Evolutionary conservation across 37 sponge, comb jelly and placozoan species (phyloP).

Genomic region (Axinella damicornis): DNA sequence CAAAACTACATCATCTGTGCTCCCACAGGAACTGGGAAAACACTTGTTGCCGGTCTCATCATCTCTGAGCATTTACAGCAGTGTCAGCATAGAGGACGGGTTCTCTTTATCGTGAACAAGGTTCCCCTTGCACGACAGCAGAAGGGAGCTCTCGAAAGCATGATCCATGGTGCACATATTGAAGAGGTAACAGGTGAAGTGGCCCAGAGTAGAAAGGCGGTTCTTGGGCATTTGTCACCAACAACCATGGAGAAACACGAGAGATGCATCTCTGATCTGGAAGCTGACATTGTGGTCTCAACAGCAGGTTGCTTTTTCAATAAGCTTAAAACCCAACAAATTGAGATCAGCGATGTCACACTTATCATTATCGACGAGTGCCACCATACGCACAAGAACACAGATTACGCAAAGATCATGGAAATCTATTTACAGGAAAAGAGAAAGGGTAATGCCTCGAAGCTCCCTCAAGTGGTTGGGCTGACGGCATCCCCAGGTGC

Average conservation of each 20-base stretch:
- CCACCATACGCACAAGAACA: slow-evolving; percentile 73
- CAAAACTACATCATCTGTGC: slow-evolving; percentile 77
- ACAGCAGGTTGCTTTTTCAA: slow-evolving; percentile 67
- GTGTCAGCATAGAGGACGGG: slow-evolving; percentile 30
- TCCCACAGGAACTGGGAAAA: slow-evolving; percentile 83
- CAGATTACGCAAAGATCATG: slow-evolving; percentile 70
- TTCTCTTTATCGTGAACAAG: slow-evolving; percentile 63
- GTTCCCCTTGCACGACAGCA: slow-evolving; percentile 71
- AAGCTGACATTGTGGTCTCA: slow-evolving; percentile 61
- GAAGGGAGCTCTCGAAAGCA: slow-evolving; percentile 39
- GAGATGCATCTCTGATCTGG: neutral
- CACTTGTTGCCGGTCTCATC: slow-evolving; percentile 64
- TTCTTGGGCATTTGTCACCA: neutral
- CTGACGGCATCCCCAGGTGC: slow-evolving; percentile 79
- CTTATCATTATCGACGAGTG: slow-evolving; percentile 93
- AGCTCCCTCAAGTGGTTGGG: slow-evolving; percentile 76
- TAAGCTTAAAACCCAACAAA: slow-evolving; percentile 29
- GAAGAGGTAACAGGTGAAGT: slow-evolving; percentile 57
- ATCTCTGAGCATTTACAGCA: slow-evolving; percentile 52
- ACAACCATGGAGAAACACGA: neutral
- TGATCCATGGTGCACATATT: slow-evolving; percentile 35
- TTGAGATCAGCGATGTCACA: slow-evolving; percentile 46
- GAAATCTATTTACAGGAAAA: slow-evolving; percentile 63
- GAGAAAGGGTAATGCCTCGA: neutral
- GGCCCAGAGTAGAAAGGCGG: neutral